Base-by-base conservation (phyloP, 2,113 vertebrate genomes). In the Sorex fumeus region DNA sequence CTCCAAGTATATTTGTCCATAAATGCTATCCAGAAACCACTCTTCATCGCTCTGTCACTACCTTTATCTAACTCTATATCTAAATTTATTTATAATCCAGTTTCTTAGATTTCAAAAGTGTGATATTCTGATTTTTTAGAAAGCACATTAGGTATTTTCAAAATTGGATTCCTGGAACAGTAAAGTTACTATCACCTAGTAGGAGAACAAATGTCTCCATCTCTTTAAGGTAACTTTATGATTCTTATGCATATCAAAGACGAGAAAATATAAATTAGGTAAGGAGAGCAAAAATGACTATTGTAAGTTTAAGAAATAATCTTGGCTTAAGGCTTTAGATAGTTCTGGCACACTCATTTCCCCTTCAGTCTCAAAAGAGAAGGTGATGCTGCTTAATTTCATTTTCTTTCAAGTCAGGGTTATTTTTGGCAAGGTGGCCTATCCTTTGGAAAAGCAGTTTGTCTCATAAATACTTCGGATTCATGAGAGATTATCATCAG, bases 241-340 rank as follows among this genome's bases (percentile, higher is more conserved):
- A 60, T 74, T 79, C 32, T 67, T 67, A 90, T 43, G 16, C 6
- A 43, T 62, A 57, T 69, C 69, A 32, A 79, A 47, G 6, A 86
- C 50, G 53, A 50, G 40, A 69, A 71, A 84, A 69, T 23, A 3
- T 60, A 5, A 15, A 66, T 0, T 74, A 45, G 9, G 3, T 16
- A 7, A 93, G 21, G 36, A 34, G 6, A 47, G 1, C 34, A n/a
- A 23, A 28, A 71, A 53, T 28, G 47, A 8, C 6, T 71, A 84
- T 71, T 81, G 88, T 74, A 50, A 84, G 79, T 86, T 80, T 57
- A 69, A 45, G 32, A 88, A 64, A 74, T 85, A 69, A 79, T 75
- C 32, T 34, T 5, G 1, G 30, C 0, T 64, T 90, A 47, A 70
- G 2, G 1, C 21, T 90, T 88, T n/a, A 30, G 7, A 62, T 57